phyloP scores from a whole-genome alignment of 1,140 invertebrate species.

The Heterodera schachtii region DNA sequence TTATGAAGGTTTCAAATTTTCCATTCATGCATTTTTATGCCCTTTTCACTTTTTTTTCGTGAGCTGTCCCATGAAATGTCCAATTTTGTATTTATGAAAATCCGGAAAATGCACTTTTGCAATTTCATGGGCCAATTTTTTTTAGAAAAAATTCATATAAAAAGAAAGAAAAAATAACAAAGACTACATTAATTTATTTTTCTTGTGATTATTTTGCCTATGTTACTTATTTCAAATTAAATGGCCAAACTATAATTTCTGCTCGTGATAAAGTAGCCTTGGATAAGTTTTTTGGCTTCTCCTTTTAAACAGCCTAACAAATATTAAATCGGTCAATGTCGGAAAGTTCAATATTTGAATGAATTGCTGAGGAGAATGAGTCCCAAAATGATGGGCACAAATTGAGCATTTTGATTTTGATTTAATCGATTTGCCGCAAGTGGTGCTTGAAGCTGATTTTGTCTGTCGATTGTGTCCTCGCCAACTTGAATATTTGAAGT shows the following conservation, averaged over 20 bases:
- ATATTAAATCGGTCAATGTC: not conserved
- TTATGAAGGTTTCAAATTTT: no score
- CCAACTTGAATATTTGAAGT: not conserved
- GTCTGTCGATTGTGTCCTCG: not conserved
- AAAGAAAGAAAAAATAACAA: no score
- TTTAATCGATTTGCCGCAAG: not conserved
- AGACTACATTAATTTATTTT: no score
- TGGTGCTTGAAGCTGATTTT: not conserved
- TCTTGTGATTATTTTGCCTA: no score
- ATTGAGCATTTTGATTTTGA: not conserved
- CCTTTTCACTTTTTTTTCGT: no score
- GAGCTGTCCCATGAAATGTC: no score
- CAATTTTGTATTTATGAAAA: no score
- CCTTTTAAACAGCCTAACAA: not conserved
- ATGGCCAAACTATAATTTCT: not conserved
- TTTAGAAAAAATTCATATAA: no score
- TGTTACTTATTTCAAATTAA: no score
- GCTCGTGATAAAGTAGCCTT: not conserved
- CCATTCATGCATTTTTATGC: no score
- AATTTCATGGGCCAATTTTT: no score
- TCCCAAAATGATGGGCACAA: not conserved
- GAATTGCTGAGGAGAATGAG: not conserved
- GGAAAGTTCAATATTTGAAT: not conserved
- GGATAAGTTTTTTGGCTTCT: not conserved
- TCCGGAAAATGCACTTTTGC: no score